A percentile compares a stretch with the other conserved stretches of the same genome.
Conservation (phyloP, 2,113 vertebrate genomes). For the Origma solitaria region DNA sequence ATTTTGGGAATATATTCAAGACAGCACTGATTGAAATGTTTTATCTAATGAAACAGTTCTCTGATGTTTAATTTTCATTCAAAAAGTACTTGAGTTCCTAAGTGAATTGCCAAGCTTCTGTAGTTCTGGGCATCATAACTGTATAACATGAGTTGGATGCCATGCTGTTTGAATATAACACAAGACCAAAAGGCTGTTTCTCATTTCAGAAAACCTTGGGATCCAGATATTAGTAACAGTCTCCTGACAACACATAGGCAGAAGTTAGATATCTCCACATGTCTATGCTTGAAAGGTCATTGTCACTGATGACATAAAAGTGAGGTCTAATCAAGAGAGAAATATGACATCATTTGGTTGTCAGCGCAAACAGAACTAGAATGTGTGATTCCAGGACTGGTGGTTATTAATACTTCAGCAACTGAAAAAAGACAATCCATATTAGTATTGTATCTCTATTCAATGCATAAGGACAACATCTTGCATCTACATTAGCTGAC, state of each 20-base stretch:
- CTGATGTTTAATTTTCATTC: slow-evolving; percentile 29
- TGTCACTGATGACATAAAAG: neutral
- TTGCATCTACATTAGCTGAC: neutral
- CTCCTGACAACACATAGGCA: neutral
- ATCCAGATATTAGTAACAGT: neutral
- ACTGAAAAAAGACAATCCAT: slow-evolving; percentile 6
- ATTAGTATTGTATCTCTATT: neutral
- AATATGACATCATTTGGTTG: slow-evolving; percentile 31
- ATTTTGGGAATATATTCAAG: slow-evolving; percentile 62
- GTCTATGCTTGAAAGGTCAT: neutral
- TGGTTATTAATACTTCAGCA: neutral
- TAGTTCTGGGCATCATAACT: slow-evolving; percentile 24
- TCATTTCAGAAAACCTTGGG: slow-evolving; percentile 6
- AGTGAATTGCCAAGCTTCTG: slow-evolving; percentile 29
- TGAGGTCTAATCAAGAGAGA: neutral
- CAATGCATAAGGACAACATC: neutral
- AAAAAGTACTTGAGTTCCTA: slow-evolving; percentile 29
- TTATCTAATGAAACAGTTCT: slow-evolving; percentile 35
- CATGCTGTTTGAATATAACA: slow-evolving; percentile 1
- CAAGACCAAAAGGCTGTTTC: slow-evolving; percentile 19
- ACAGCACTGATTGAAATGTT: slow-evolving; percentile 39
- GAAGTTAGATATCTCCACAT: neutral
- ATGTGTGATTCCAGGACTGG: neutral
- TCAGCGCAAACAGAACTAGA: neutral
- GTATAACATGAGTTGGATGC: slow-evolving; percentile 26